Base-by-base conservation (phyloP, 1,140 invertebrate genomes). In the Cylas formicarius region DNA sequence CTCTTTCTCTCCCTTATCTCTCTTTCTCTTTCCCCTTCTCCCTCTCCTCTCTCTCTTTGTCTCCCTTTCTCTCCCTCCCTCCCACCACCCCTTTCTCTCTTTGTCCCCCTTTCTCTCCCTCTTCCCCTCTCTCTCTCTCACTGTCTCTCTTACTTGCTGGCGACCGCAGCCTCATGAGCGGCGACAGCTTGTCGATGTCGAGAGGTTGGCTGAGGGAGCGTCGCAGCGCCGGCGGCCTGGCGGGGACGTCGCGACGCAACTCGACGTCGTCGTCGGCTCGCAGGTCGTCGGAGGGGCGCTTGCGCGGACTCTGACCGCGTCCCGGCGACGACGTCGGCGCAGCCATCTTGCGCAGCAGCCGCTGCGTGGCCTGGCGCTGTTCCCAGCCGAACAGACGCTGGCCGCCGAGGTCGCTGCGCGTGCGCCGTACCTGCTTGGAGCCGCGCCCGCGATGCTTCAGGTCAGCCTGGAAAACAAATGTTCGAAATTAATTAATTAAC, bases 161-260 rank as follows among this genome's bases (percentile, higher is more conserved):
- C 46, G 68, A 68, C 68, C 72, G 74, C 19, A 67, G 67, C 49
- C 72, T 62, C 68, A 76, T 71, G 32, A 76, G 50, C 9, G 74
- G 73, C 32, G 74, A 76, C 31, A 77, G 63, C 62, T 76, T 75
- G 62, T 83, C 80, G 45, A 84, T 72, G 52, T 81, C 81, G 48
- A 81, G 70, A 34, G 81, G 81, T 55, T 84, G 81, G 58, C 81
- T 84, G 13, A 82, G 68, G 4, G 81, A 84, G 20, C 82, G 67
- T 42, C 77, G 70, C 40, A 83, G 66, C 56, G 77, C 71, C 24
- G 77, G 60, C 26, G 60, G 44, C 8, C 57, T 35, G 6, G 57
- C 52, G 27, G 22, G 47, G n/a, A 35, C 45, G 4, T 45, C 40
- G 33, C 33, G 35, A n/a, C 61, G 56, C 24, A 62, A 27, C 20